These are phyloP conservation scores for Engystomops pustulosus DNA, from an alignment of 2,113 vertebrate genomes.

Conservation along the genomic window DNA sequence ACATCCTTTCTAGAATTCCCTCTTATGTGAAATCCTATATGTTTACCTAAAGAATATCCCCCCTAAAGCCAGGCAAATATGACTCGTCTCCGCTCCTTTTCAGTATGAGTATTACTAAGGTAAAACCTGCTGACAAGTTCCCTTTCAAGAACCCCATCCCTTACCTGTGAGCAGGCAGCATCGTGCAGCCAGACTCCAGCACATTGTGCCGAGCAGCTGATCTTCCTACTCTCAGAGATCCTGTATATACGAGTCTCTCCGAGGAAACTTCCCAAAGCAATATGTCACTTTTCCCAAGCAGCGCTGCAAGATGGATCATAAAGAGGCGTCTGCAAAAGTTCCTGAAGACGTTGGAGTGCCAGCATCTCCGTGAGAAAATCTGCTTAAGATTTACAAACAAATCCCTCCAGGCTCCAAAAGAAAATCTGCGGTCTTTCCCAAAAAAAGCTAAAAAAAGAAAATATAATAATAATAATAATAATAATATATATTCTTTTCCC, in stretches of 20 bases:
- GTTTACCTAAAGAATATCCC: too few species aligned
- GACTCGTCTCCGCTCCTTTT: too few species aligned
- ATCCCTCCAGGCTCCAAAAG: background rate
- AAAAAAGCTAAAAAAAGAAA: background rate
- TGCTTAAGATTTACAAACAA: background rate
- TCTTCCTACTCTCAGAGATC: background rate
- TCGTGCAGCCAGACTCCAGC: background rate
- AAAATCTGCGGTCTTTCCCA: background rate
- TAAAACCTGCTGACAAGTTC: too few species aligned
- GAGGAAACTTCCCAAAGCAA: conserved; percentile 19
- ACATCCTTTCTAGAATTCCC: too few species aligned
- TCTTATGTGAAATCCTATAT: too few species aligned
- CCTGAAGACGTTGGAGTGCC: background rate
- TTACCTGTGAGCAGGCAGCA: conserved; percentile 43
- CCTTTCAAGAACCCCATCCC: too few species aligned
- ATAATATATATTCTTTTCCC: background rate
- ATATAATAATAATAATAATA: too few species aligned
- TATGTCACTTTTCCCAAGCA: background rate
- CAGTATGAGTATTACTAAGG: too few species aligned
- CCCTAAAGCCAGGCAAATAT: too few species aligned
- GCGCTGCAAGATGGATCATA: background rate
- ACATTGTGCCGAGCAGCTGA: conserved; percentile 8
- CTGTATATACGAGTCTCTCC: background rate
- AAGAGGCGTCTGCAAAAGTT: background rate
- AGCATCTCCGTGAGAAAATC: conserved; percentile 25